These are phyloP conservation scores for Pyrocephalus nanus DNA, from an alignment of 2,797 vertebrate genomes.

Conservation along the genomic window DNA sequence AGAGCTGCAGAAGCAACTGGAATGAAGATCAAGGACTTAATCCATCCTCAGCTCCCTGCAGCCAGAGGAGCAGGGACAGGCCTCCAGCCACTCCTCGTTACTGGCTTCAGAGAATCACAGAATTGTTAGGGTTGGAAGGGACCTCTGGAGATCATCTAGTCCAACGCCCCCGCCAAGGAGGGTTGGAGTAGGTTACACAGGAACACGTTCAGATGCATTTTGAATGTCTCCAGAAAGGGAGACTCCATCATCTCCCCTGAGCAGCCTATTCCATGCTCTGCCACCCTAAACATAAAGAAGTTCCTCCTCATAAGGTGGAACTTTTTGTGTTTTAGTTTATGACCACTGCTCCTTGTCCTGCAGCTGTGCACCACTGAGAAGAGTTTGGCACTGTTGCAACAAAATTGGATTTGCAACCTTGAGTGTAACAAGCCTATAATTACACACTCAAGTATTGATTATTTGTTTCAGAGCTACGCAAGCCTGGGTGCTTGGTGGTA, in stretches of 20 bases:
- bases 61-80: no score
- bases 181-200: neutral
- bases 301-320: neutral
- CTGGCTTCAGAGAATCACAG: rapidly evolving
- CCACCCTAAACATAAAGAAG: neutral
- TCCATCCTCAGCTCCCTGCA: rapidly evolving
- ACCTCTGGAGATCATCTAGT: neutral
- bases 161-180: neutral
- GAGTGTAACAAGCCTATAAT: neutral
- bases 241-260: rapidly evolving
- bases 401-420: neutral
- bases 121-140: neutral
- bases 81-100: neutral
- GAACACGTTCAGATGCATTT: neutral
- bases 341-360: rapidly evolving
- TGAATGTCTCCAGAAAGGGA: neutral
- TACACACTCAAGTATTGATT: neutral
- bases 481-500: rapidly evolving
- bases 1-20: rapidly evolving
- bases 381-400: neutral
- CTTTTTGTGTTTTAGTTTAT: neutral
- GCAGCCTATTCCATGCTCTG: neutral
- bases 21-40: neutral
- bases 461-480: neutral
- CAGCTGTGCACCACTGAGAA: neutral